phyloP scores from a whole-genome alignment of 2,113 vertebrate genomes.

The Gobius niger region DNA sequence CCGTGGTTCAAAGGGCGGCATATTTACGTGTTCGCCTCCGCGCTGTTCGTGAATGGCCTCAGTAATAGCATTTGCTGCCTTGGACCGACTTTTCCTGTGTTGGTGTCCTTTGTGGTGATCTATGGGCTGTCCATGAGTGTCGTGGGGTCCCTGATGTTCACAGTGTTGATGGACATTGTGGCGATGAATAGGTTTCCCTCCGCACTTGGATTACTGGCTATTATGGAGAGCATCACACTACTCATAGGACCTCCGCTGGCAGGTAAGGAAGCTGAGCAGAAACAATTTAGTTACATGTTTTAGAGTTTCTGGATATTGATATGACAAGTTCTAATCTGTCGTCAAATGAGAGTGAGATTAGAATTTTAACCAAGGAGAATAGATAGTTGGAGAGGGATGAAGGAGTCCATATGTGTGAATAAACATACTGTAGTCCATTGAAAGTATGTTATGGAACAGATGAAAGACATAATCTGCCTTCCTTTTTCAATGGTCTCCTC shows the following conservation, averaged over 20 bases:
- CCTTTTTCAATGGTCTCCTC: too few relatives aligned
- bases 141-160: constrained; percentile 84
- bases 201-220: constrained; percentile 87
- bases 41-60: constrained; percentile 82
- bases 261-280: constrained; percentile 77
- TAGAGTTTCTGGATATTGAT: too few relatives aligned
- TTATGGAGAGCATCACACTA: constrained; percentile 86
- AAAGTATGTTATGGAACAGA: too few relatives aligned
- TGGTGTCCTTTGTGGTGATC: constrained; percentile 80
- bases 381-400: too few relatives aligned
- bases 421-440: too few relatives aligned
- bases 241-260: constrained; percentile 88
- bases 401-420: too few relatives aligned
- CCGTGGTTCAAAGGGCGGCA: constrained; percentile 76
- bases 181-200: constrained; percentile 89
- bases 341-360: too few relatives aligned
- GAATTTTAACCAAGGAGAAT: too few relatives aligned
- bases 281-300: too few relatives aligned
- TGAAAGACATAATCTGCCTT: too few relatives aligned
- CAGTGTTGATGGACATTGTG: constrained; percentile 92
- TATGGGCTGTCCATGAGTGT: constrained; percentile 89
- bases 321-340: too few relatives aligned
- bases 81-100: constrained; percentile 73
- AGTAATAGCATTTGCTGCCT: constrained; percentile 85
- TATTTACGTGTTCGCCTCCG: constrained; percentile 82